These are phyloP conservation scores for Ramphastos sulfuratus DNA, from an alignment of 2,113 vertebrate species.

Conservation along the genomic window DNA sequence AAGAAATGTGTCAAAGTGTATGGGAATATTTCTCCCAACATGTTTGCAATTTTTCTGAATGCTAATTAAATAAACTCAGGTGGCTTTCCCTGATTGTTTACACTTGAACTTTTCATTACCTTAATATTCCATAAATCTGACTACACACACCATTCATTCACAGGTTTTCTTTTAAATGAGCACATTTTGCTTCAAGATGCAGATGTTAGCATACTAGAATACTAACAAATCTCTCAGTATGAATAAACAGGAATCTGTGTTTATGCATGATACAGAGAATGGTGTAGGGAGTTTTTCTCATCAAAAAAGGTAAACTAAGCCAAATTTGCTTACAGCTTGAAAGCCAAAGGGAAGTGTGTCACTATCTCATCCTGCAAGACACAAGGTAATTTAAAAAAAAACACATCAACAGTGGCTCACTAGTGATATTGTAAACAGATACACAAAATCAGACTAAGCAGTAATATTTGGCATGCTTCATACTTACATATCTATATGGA, in stretches of 20 bases:
- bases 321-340: conserved; percentile 30
- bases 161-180: conserved; percentile 19
- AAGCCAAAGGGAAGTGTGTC: conserved; percentile 62
- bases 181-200: conserved; percentile 55
- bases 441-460: neutral
- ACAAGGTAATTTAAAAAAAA: conserved; percentile 26
- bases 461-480: conserved; percentile 3
- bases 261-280: conserved; percentile 59
- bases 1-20: conserved; percentile 35
- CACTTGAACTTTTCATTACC: neutral
- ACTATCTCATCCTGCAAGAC: conserved; percentile 66
- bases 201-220: conserved; percentile 59
- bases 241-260: conserved; percentile 78
- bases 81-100: conserved; percentile 1
- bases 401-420: neutral
- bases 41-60: neutral
- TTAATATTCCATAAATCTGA: neutral
- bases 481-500: neutral
- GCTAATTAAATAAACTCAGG: conserved; percentile 10
- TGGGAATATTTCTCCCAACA: neutral
- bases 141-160: conserved; percentile 7
- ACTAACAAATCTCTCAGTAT: conserved; percentile 58
- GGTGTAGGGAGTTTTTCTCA: conserved; percentile 60
- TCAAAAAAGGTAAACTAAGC: conserved; percentile 63
- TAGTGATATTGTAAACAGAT: conserved; percentile 31